Evolutionary conservation across 2,113 vertebrate genomes (phyloP).

Genomic region (Alexandromys fortis): DNA sequence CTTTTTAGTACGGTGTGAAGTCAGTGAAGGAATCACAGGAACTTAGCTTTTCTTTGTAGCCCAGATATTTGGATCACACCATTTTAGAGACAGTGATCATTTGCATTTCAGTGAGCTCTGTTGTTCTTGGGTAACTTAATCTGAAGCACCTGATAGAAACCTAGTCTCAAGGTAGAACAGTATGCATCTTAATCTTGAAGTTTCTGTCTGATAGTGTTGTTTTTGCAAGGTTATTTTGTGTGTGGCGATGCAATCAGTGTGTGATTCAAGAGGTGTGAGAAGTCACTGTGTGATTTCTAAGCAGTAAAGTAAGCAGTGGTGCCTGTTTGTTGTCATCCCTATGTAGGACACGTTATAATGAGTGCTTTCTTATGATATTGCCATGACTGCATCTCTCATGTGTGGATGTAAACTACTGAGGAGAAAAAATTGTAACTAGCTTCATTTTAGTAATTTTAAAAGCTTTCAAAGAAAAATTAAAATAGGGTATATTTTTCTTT

Average conservation of each 20-base stretch:
- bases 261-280: not conserved
- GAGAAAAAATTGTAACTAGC: slow-evolving; percentile 39
- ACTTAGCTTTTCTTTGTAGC: slow-evolving; percentile 24
- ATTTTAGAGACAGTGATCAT: not conserved
- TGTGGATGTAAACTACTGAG: not conserved
- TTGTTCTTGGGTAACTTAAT: slow-evolving; percentile 36
- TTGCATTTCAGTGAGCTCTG: slow-evolving; percentile 13
- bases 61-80: slow-evolving; percentile 4
- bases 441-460: slow-evolving; percentile 39
- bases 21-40: not conserved
- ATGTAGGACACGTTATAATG: not conserved
- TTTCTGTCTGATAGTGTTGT: slow-evolving; percentile 2
- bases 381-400: not conserved
- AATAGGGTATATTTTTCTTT: not conserved
- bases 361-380: slow-evolving; percentile 1
- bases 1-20: not conserved
- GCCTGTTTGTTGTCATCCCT: slow-evolving; percentile 22
- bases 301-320: slow-evolving; percentile 13
- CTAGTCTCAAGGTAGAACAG: not conserved
- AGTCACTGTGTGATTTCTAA: not conserved
- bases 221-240: not conserved
- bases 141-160: not conserved
- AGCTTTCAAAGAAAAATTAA: slow-evolving; percentile 43
- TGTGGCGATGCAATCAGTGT: not conserved
- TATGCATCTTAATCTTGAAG: slow-evolving; percentile 26